A percentile compares a stretch with the other conserved stretches of the same genome.
Evolutionary conservation across 2,113 vertebrate species (phyloP).

Genomic region (Plecturocebus donacophilus): DNA sequence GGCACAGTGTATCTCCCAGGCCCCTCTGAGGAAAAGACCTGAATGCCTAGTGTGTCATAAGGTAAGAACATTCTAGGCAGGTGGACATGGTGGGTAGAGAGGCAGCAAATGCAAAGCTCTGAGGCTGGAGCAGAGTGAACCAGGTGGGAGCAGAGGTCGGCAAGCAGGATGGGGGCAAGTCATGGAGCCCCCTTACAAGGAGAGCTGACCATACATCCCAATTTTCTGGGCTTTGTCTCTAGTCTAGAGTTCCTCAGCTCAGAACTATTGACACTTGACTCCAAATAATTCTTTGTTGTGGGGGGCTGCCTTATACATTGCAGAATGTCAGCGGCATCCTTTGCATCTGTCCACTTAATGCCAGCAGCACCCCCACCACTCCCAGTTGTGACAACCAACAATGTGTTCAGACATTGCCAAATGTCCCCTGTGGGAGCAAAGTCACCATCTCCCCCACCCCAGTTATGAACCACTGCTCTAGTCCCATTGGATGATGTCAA

Average conservation of each 20-base stretch:
- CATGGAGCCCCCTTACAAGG: neutral
- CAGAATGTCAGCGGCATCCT: neutral
- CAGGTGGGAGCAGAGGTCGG: neutral
- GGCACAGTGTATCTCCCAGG: neutral
- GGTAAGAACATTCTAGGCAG: neutral
- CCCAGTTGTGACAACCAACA: neutral
- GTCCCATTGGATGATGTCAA: neutral
- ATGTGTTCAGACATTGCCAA: no score
- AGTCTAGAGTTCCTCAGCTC: neutral
- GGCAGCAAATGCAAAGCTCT: neutral
- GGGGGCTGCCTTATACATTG: no score
- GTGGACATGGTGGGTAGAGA: neutral
- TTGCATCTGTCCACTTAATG: no score
- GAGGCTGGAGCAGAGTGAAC: neutral
- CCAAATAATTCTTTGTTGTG: neutral
- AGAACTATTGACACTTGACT: neutral
- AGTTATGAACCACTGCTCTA: neutral
- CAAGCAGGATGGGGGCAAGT: accelerated
- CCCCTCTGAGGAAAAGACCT: neutral
- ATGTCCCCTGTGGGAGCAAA: neutral
- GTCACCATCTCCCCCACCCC: neutral
- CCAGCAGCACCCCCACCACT: neutral
- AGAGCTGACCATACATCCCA: neutral
- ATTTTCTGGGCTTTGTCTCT: neutral
- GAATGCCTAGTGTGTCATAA: accelerated